Evolutionary conservation across 2,888 invertebrate species (phyloP).

Genomic region (Drosophila neotestacea): DNA sequence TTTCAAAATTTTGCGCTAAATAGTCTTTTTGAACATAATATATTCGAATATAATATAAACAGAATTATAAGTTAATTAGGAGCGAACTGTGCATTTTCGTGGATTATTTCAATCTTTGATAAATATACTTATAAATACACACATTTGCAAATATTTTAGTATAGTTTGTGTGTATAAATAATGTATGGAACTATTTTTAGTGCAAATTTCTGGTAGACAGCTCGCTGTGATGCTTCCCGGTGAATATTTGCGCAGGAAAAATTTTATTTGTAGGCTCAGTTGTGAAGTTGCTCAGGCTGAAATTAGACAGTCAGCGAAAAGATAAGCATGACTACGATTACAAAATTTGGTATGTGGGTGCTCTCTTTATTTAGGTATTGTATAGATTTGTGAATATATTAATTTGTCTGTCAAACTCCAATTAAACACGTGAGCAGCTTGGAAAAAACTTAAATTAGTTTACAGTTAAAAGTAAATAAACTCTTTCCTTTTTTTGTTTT

Average conservation of each 20-base stretch:
- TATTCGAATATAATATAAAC: constrained; percentile 11
- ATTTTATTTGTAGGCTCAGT: constrained; percentile 11
- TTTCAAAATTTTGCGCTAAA: constrained; percentile 63
- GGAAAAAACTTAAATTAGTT: not conserved
- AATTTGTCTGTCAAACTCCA: too few species aligned
- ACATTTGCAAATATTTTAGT: constrained; percentile 41
- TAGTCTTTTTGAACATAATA: constrained; percentile 28
- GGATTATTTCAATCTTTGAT: constrained; percentile 21
- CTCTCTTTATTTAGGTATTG: not conserved
- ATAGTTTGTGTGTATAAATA: constrained; percentile 69
- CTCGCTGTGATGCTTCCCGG: constrained; percentile 41
- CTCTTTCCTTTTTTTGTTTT: not conserved
- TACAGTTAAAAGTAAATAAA: not conserved
- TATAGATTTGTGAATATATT: not conserved
- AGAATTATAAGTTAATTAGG: constrained; percentile 45
- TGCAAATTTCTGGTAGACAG: constrained; percentile 55
- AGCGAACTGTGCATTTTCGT: constrained; percentile 23
- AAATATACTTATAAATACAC: constrained; percentile 1
- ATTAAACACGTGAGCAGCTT: not conserved
- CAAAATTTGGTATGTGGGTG: not conserved
- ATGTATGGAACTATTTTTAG: constrained; percentile 76
- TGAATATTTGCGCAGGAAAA: constrained; percentile 40
- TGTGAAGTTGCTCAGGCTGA: constrained; percentile 18
- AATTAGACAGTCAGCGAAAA: constrained; percentile 4
- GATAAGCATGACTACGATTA: too few species aligned